Evolutionary conservation across 2,797 vertebrate species (phyloP).

Genomic region (Liparis tanakae): DNA sequence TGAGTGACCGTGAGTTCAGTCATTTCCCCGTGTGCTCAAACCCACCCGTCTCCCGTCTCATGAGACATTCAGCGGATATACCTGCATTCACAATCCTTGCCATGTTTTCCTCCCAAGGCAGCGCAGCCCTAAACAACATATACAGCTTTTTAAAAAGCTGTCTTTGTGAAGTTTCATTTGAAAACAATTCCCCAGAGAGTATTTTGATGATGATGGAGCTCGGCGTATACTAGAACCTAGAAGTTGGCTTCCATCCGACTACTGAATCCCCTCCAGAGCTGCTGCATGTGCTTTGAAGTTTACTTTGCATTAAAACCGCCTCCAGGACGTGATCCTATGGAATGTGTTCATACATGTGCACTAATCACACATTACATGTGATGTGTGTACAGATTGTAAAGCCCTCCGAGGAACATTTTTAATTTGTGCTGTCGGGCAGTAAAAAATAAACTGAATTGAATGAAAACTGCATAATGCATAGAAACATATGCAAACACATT

Average conservation of each 20-base stretch:
- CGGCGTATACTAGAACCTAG: slow-evolving; percentile 31
- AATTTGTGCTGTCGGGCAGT: too few species aligned
- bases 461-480: background rate
- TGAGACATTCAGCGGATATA: slow-evolving; percentile 13
- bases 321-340: slow-evolving; percentile 49
- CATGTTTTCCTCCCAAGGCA: slow-evolving; percentile 29
- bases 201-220: slow-evolving; percentile 35
- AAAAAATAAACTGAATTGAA: too few species aligned
- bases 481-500: slow-evolving; percentile 23
- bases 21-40: background rate
- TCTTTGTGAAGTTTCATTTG: slow-evolving; percentile 39
- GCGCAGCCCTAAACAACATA: slow-evolving; percentile 33
- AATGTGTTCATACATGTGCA: slow-evolving; percentile 50
- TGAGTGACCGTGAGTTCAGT: background rate
- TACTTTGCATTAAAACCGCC: slow-evolving; percentile 55
- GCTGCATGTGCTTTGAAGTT: slow-evolving; percentile 65
- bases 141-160: slow-evolving; percentile 13
- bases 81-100: background rate
- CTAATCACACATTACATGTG: slow-evolving; percentile 48
- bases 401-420: too few species aligned
- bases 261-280: slow-evolving; percentile 51
- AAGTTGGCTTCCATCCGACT: slow-evolving; percentile 44
- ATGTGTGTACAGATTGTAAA: background rate
- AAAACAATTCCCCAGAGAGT: slow-evolving; percentile 43
- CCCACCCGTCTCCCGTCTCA: too few species aligned